Base-by-base conservation (phyloP, 30 jellyfish, hydroid and myxozoan species). In the Mastigias papua region DNA sequence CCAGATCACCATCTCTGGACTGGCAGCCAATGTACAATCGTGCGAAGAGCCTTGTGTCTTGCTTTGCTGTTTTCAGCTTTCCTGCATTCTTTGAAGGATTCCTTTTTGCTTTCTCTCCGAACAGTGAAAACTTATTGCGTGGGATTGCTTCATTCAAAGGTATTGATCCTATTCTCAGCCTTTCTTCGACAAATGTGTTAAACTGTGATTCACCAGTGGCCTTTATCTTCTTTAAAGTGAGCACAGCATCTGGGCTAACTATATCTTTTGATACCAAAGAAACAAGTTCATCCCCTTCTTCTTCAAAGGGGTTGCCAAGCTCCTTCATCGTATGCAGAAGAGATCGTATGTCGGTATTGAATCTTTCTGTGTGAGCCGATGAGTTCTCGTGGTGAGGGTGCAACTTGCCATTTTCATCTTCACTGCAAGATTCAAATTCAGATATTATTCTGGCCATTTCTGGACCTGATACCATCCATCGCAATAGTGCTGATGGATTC, bases 301-400 rank as follows among this genome's bases (percentile, higher is more conserved):
- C 93, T 23, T 80, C 73, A 31, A 89, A 79, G 0, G 93, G 93
- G 62, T 89, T 89, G 26, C 93, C 97, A 22, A 57, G 10, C 79
- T 72, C 90, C 57, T 26, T 9, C 22, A 89, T 42, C 22, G 48
- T 35, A 8, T 35, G 8, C n/a, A 27, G 35, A 60, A 89, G 60
- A 4, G 86, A 34, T 1, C 2, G 21, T 8, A 71, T 73, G 57
- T 80, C 80, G 19, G 35, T 89, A 13, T 42, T 70, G 34, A 81
- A 80, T 10, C 29, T 37, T 49, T 73, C 30, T 51, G 80, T 75
- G 34, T 0, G 31, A 9, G 74, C 35, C 48, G 49, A 31, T 25
- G 89, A 20, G 50, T 89, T 86, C 48, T 89, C 84, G 61, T 89
- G 93, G 34, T 89, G 93, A 0, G 49, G 83, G 3, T n/a, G 50